Evolutionary conservation across 2,113 vertebrate species (phyloP).

Genomic region (Ailurus styani): DNA sequence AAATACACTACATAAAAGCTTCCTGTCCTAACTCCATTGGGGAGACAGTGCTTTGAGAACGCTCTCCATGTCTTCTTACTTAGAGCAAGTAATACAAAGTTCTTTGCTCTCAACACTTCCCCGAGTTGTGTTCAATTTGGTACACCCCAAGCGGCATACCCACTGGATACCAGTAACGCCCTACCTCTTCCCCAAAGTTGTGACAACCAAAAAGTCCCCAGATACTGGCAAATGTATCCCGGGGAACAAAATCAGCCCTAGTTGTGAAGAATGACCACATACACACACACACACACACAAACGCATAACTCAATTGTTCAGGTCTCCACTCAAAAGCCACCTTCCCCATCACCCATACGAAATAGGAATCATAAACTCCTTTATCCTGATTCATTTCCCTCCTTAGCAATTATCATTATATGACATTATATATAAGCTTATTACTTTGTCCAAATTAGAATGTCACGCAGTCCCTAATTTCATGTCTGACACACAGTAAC

Average conservation of each 20-base stretch:
- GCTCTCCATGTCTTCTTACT: background rate
- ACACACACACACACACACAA: too few species aligned
- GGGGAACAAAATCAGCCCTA: background rate
- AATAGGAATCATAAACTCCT: background rate
- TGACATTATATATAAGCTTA: background rate
- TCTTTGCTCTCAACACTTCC: background rate
- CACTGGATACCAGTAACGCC: background rate
- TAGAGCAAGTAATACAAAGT: background rate
- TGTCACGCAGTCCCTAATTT: background rate
- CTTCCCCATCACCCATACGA: background rate
- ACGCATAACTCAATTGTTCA: background rate
- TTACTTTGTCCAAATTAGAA: background rate
- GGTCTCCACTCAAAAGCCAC: background rate
- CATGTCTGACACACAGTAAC: background rate
- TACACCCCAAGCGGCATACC: background rate
- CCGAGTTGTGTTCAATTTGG: background rate
- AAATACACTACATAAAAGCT: background rate
- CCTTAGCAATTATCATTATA: background rate
- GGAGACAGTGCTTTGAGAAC: background rate
- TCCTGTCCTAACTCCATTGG: background rate
- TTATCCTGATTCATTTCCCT: background rate
- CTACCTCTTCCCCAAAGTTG: background rate
- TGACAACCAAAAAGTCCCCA: background rate
- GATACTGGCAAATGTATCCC: background rate
- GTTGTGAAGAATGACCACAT: background rate